These are phyloP conservation scores for Budorcas taxicolor DNA, from an alignment of 2,113 vertebrate genomes.

Conservation along the genomic window DNA sequence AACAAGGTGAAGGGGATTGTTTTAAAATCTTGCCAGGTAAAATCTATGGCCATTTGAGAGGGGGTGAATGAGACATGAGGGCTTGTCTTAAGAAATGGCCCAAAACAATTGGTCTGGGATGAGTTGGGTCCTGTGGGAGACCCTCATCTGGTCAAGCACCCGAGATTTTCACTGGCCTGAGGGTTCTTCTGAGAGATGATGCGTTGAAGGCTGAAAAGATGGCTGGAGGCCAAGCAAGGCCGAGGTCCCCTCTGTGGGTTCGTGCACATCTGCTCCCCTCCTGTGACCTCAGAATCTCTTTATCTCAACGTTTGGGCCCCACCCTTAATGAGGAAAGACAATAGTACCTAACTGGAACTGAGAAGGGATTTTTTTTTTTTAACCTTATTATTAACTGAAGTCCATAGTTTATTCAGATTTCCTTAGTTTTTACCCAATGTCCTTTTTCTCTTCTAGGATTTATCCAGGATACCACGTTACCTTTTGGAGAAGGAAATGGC, in stretches of 20 bases:
- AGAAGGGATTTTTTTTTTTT: neutral
- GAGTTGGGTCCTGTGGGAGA: neutral
- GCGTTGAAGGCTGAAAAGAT: neutral
- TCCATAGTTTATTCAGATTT: neutral
- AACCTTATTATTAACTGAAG: neutral
- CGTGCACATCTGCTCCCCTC: neutral
- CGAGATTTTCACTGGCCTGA: neutral
- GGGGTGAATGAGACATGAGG: neutral
- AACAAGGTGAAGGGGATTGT: neutral
- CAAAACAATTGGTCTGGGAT: neutral
- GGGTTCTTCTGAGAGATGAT: neutral
- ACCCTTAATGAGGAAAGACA: neutral
- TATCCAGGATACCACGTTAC: neutral
- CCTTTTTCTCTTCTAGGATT: neutral
- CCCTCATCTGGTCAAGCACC: neutral
- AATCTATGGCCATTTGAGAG: conserved; percentile 20
- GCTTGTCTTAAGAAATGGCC: neutral
- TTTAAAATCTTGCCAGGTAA: conserved; percentile 21
- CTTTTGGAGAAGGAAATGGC: neutral
- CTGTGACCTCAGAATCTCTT: neutral
- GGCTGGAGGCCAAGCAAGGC: neutral
- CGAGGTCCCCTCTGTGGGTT: neutral
- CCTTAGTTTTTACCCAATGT: neutral
- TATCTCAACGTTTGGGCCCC: accelerated
- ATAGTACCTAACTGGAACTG: neutral